Base-by-base conservation (phyloP, 2,797 vertebrate species). In the Lindbergichthys nudifrons region DNA sequence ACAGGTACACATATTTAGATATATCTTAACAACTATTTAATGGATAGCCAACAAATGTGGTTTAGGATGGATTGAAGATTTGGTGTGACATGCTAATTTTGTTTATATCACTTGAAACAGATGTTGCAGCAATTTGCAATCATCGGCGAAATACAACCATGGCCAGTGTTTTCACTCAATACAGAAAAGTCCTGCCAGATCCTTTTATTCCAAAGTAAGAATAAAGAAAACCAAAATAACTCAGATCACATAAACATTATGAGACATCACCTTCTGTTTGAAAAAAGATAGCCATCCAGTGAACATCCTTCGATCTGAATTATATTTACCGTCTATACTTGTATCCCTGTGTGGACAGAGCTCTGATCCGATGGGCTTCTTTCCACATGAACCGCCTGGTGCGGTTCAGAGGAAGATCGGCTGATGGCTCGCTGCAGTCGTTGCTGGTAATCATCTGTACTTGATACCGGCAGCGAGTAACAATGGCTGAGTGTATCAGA, bases 361-460 rank as follows among this genome's bases (percentile, higher is more conserved):
- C 46, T 41, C 36, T 48, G 18, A 78, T 59, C 50, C 71, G 47
- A 41, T 62, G 18, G 73, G 48, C 54, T 76, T 69, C 65, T 54
- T 72, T 69, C 51, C 11, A 50, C 10, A 46, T 63, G 52, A 70
- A 69, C 64, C 57, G 13, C 19, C 70, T 58, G 16, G 36, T 65
- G 54, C 56, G 58, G 73, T 69, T 67, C 30, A 52, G 18, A 46
- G 57, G 57, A 69, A 48, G 57, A 60, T 42, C 36, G 43, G 26
- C 50, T 56, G 65, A 63, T 23, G 23, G 52, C 16, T 78, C 47
- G 16, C 1, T 26, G 54, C 2, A 3, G 65, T 59, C 75, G 48
- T 82, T 71, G 47, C 79, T 74, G 70, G 64, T 66, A 76, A 71
- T 72, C 70, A 52, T 75, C 53, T 39, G 32, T 43, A 51, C 63